A percentile compares a stretch with the other conserved stretches of the same genome.
These are phyloP conservation scores for Chiridota heheva DNA, from an alignment of 35 echinoderm and acorn worm genomes.

Conservation along the genomic window DNA sequence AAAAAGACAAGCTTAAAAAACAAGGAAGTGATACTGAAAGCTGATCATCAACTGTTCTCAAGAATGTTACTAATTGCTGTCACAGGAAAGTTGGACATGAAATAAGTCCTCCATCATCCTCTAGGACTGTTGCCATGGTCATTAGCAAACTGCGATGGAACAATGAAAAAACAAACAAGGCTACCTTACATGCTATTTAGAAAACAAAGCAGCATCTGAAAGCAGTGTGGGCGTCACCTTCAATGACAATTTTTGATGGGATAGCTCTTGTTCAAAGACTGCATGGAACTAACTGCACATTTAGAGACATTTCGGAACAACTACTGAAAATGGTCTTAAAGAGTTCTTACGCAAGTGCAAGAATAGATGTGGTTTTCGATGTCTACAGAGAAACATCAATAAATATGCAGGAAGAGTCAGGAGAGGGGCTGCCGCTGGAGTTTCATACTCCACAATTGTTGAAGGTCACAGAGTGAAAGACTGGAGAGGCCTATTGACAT, in stretches of 20 bases:
- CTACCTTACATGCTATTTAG: constrained; percentile 20
- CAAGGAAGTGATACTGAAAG: constrained; percentile 5
- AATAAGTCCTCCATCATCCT: constrained; percentile 21
- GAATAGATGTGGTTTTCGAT: constrained; percentile 58
- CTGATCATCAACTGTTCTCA: constrained; percentile 27
- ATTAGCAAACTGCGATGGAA: constrained; percentile 39
- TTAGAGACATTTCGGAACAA: neutral
- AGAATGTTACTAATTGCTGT: constrained; percentile 27
- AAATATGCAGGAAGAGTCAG: constrained; percentile 16
- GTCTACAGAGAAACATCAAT: constrained; percentile 24
- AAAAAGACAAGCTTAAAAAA: neutral
- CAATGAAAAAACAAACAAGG: constrained; percentile 54
- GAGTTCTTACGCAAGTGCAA: neutral
- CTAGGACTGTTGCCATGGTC: constrained; percentile 54
- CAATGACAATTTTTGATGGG: constrained; percentile 20
- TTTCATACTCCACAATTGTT: neutral
- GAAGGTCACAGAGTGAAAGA: neutral
- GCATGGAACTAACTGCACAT: constrained; percentile 17
- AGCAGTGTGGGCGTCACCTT: constrained; percentile 2
- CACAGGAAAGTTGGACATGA: constrained; percentile 27
- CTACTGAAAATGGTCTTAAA: neutral
- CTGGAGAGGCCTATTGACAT: neutral
- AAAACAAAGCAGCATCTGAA: neutral
- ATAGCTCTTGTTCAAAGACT: constrained; percentile 48
- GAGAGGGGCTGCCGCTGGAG: too few species aligned